These are phyloP conservation scores for Alexandromys fortis DNA, from an alignment of 2,113 vertebrate genomes.

Conservation along the genomic window DNA sequence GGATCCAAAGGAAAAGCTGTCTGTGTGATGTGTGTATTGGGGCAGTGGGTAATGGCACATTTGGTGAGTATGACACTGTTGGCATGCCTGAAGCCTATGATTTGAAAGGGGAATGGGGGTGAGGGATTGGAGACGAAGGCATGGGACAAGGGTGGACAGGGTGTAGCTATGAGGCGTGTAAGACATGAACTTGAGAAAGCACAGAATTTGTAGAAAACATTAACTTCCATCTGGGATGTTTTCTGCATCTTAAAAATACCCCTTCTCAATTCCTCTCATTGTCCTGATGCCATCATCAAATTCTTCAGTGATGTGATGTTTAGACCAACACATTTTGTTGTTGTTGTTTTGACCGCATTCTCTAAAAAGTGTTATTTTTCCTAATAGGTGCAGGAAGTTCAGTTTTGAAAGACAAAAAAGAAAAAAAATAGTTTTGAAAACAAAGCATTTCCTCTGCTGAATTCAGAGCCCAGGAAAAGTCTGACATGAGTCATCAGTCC, in stretches of 20 bases:
- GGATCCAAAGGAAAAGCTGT: background rate
- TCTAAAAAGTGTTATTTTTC: background rate
- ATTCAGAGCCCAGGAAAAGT: conserved; percentile 29
- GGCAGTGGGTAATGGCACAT: accelerated
- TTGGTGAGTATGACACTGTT: too few relatives aligned
- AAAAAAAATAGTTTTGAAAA: conserved; percentile 46
- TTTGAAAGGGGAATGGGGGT: background rate
- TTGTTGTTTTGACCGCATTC: background rate
- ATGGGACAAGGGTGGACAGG: background rate
- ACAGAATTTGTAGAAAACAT: background rate
- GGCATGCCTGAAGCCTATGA: background rate
- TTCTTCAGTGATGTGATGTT: background rate
- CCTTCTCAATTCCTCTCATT: background rate
- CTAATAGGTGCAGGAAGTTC: background rate
- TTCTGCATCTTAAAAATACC: background rate
- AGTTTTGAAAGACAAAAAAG: conserved; percentile 22
- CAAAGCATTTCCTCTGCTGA: conserved; percentile 34
- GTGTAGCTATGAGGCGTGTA: background rate
- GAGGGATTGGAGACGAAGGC: background rate
- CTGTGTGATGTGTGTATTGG: accelerated
- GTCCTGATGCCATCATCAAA: background rate
- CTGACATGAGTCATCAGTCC: background rate
- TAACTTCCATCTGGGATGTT: background rate
- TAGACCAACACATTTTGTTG: background rate
- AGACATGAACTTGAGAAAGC: background rate